These are phyloP conservation scores for Drosophila helvetica DNA, from an alignment of 2,888 invertebrate genomes.

Conservation along the genomic window DNA sequence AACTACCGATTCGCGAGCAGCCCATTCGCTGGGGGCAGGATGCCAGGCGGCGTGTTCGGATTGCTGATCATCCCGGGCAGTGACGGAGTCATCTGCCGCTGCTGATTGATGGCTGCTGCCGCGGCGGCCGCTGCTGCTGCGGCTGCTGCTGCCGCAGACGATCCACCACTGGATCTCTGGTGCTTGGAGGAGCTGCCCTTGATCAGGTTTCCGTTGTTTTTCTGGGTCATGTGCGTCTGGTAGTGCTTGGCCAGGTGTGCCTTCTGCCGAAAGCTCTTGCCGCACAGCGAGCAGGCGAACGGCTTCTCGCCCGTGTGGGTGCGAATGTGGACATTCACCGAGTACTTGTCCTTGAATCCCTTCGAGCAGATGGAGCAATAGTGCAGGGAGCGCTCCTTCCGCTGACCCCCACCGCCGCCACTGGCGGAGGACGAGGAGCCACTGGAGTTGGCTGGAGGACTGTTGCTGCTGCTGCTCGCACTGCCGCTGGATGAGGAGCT, in stretches of 20 bases:
- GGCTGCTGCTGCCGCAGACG: conserved; percentile 32
- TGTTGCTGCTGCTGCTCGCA: conserved; percentile 75
- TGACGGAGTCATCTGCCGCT: conserved; percentile 61
- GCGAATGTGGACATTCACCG: conserved; percentile 98
- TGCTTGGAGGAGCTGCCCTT: conserved; percentile 84
- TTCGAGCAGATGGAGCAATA: conserved; percentile 97
- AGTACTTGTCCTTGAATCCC: conserved; percentile 97
- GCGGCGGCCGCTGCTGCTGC: conserved; percentile 32
- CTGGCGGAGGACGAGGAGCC: conserved; percentile 83
- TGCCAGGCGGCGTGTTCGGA: conserved; percentile 65
- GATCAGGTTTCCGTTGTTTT: conserved; percentile 87
- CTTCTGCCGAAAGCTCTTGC: conserved; percentile 96
- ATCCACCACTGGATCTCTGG: conserved; percentile 56
- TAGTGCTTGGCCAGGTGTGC: conserved; percentile 96
- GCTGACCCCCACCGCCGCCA: conserved; percentile 80
- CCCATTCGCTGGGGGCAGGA: conserved; percentile 82
- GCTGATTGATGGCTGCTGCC: conserved; percentile 56
- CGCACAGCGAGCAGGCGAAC: conserved; percentile 96
- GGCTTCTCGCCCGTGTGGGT: conserved; percentile 99
- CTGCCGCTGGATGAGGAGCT: conserved; percentile 71
- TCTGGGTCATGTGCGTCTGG: conserved; percentile 95
- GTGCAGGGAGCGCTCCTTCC: conserved; percentile 94
- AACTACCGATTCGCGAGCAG: conserved; percentile 83
- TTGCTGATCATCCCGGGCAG: conserved; percentile 63
- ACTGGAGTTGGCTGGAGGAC: conserved; percentile 78